Base-by-base conservation (phyloP, 2,888 invertebrate genomes). In the Aleiodes leptofemur region DNA sequence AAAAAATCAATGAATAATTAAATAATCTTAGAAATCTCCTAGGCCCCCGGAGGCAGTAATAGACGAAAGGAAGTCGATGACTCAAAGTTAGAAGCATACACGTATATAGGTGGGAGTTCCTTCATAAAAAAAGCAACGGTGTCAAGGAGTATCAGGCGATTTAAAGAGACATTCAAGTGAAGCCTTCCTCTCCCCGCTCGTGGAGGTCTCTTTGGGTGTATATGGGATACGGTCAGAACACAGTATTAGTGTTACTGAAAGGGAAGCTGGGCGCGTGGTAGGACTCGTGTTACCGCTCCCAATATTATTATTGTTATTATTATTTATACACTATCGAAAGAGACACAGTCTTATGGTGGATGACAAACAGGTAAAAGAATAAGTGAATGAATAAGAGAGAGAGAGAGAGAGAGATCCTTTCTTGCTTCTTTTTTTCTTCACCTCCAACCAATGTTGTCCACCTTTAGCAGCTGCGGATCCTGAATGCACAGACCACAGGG, bases 391-490 rank as follows among this genome's bases (percentile, higher is more conserved):
- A n/a, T n/a, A n/a, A 59, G 64, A 64, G 43, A 59, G 64, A 64
- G 43, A 43, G 43, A 59, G 64, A 64, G 43, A 59, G 64, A 64
- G 43, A 43, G 43, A 43, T 48, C 64, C 48, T 61, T 64, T 64
- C 64, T 48, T 64, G 64, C 48, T 66, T 13, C 53, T 61, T 51
- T 68, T 31, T 56, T 68, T 57, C 50, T 74, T 74, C 76, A 66
- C 72, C 73, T 73, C 64, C 53, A 77, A 71, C 77, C 74, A 74
- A 23, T 38, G 38, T 68, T 48, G 16, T 72, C 74, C 78, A 79
- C 77, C 80, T 79, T 80, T 77, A 78, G 76, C 80, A 80, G 80
- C 80, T 80, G 80, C 69, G 74, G 74, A 74, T 77, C 48, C 72
- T 80, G 80, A 80, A 80, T 79, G 76, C 79, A 64, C 64, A 74